Evolutionary conservation across 2,888 invertebrate species (phyloP).

Genomic region (Amphimallon solstitiale): DNA sequence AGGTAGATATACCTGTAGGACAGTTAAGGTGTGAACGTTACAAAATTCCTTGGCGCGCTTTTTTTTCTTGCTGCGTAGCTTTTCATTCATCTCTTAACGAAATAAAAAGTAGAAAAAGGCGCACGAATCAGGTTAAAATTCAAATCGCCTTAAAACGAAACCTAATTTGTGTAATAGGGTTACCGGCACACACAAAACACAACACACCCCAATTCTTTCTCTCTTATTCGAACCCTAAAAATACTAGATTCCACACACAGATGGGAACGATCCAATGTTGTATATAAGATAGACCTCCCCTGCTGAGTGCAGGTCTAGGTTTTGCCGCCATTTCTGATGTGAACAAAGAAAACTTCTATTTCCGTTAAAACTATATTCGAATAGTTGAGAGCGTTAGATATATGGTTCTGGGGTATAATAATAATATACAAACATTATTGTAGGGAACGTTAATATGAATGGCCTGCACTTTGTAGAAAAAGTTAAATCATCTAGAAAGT

Average conservation of each 20-base stretch:
- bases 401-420: no score
- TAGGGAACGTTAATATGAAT: no score
- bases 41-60: slow-evolving; percentile 18
- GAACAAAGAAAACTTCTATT: slow-evolving; percentile 27
- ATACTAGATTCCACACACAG: slow-evolving; percentile 3
- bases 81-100: not conserved
- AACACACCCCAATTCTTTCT: slow-evolving; percentile 19
- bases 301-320: slow-evolving; percentile 2
- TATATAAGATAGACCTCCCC: slow-evolving; percentile 21
- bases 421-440: no score
- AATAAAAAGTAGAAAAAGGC: slow-evolving; percentile 12
- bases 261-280: slow-evolving; percentile 12
- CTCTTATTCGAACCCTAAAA: slow-evolving; percentile 11
- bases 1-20: not conserved
- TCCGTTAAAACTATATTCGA: slow-evolving; percentile 9
- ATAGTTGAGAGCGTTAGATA: not conserved
- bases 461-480: no score
- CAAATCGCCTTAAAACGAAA: slow-evolving; percentile 30
- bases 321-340: slow-evolving; percentile 28
- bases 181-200: no score
- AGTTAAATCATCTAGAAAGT: no score
- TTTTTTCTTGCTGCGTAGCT: not conserved
- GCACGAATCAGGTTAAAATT: slow-evolving; percentile 22
- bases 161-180: slow-evolving; percentile 36
- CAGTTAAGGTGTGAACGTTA: slow-evolving; percentile 1